Percentiles rank a stretch among this genome's conserved stretches.
These are phyloP conservation scores for Frieseomelitta varia DNA, from an alignment of 1,140 invertebrate genomes.

Conservation along the genomic window DNA sequence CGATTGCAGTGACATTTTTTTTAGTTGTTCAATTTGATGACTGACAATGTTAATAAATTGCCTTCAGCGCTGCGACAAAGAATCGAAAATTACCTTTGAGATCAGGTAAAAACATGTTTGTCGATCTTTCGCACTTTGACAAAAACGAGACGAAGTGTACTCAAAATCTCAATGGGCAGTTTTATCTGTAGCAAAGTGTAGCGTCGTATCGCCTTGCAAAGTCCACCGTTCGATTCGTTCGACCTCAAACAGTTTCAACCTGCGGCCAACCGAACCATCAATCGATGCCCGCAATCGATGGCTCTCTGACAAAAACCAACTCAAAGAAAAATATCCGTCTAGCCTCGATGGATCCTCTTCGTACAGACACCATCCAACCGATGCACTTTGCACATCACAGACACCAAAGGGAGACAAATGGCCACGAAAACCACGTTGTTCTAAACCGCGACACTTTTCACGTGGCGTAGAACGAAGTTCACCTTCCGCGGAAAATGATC, in stretches of 20 bases:
- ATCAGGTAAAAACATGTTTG: too few species aligned
- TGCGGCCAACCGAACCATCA: conserved; percentile 20
- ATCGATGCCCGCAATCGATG: conserved; percentile 38
- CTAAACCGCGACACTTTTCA: too few species aligned
- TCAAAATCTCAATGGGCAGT: conserved; percentile 17
- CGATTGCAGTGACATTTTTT: too few species aligned
- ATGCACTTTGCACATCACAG: neutral
- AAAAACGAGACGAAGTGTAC: neutral
- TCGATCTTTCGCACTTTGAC: neutral
- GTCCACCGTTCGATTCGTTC: conserved; percentile 16
- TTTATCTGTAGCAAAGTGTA: conserved; percentile 8
- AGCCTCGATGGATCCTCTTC: neutral
- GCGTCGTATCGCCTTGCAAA: conserved; percentile 9
- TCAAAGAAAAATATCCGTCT: neutral
- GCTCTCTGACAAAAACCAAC: conserved; percentile 6
- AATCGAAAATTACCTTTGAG: neutral
- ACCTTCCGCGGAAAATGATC: neutral
- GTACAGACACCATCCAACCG: too few species aligned
- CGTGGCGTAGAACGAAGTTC: neutral
- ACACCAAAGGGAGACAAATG: neutral
- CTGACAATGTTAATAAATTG: too few species aligned
- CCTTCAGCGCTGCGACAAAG: too few species aligned
- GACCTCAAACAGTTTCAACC: conserved; percentile 40
- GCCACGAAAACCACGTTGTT: neutral
- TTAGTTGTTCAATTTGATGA: too few species aligned